Conservation (phyloP, 2,113 vertebrate species). For the Megaceryle torquata region DNA sequence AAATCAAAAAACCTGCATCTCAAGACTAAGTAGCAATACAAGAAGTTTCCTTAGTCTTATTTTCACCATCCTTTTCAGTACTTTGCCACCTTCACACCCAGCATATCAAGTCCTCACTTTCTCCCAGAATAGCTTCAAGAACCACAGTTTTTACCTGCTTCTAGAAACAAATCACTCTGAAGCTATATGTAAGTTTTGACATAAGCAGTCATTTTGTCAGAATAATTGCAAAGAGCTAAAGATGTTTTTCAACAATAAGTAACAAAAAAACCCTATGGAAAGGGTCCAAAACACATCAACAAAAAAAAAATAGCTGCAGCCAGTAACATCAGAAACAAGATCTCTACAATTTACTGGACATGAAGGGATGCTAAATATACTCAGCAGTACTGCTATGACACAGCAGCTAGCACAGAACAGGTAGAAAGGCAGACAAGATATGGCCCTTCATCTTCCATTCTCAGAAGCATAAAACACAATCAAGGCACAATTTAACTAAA, state of each 20-base stretch:
- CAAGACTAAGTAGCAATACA: not conserved
- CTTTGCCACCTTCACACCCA: not conserved
- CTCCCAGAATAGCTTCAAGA: not conserved
- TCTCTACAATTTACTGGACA: not conserved
- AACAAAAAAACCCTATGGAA: not conserved
- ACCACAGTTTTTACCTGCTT: not conserved
- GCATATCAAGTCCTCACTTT: not conserved
- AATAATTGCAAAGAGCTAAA: not conserved
- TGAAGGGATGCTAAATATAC: not conserved
- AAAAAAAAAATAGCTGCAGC: not conserved
- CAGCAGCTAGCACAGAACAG: not conserved
- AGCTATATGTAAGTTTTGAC: not conserved
- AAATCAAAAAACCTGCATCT: not conserved
- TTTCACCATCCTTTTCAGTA: not conserved
- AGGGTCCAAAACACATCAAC: not conserved
- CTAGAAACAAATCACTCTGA: not conserved
- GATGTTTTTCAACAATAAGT: not conserved
- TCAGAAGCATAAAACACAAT: not conserved
- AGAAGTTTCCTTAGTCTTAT: not conserved
- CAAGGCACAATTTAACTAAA: not conserved
- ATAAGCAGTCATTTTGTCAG: not conserved
- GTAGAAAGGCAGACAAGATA: not conserved
- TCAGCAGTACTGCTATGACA: not conserved
- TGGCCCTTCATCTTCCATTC: not conserved
- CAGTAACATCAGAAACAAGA: slow-evolving; percentile 13